These are phyloP conservation scores for Epizoanthus scotinus DNA, from an alignment of 92 coral and sea anemone species.

Conservation along the genomic window DNA sequence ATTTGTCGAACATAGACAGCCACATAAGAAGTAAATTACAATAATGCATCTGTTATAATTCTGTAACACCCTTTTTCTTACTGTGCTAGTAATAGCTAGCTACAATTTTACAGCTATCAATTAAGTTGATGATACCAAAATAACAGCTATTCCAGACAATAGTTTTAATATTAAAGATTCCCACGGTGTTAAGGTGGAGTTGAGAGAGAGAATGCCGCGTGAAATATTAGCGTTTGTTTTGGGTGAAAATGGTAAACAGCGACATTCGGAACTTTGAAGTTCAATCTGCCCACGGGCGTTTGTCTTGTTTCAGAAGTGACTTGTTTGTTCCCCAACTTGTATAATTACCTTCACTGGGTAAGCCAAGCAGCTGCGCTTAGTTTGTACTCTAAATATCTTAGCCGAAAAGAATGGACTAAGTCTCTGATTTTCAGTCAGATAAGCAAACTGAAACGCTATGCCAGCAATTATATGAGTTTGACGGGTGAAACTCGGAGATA, in stretches of 20 bases:
- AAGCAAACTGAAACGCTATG: neutral
- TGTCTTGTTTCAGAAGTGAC: neutral
- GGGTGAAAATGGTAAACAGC: neutral
- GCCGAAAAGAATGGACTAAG: neutral
- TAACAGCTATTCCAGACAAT: neutral
- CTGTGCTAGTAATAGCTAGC: too few relatives aligned
- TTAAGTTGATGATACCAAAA: neutral
- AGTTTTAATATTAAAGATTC: neutral
- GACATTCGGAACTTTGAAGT: constrained; percentile 5
- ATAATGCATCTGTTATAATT: too few relatives aligned
- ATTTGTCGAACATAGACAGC: neutral
- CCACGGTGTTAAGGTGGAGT: constrained; percentile 24
- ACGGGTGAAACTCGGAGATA: neutral
- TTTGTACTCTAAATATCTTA: neutral
- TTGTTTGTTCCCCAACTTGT: neutral
- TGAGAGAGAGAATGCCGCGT: neutral
- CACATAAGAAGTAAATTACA: neutral
- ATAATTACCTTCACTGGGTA: neutral
- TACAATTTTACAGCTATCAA: too few relatives aligned
- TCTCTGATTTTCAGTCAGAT: constrained; percentile 4
- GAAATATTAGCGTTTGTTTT: neutral
- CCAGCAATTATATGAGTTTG: neutral
- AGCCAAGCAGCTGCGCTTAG: neutral
- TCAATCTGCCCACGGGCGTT: neutral
- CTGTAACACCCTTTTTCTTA: too few relatives aligned